Conservation (phyloP, 2,888 invertebrate species). For the Parnassius apollo region DNA sequence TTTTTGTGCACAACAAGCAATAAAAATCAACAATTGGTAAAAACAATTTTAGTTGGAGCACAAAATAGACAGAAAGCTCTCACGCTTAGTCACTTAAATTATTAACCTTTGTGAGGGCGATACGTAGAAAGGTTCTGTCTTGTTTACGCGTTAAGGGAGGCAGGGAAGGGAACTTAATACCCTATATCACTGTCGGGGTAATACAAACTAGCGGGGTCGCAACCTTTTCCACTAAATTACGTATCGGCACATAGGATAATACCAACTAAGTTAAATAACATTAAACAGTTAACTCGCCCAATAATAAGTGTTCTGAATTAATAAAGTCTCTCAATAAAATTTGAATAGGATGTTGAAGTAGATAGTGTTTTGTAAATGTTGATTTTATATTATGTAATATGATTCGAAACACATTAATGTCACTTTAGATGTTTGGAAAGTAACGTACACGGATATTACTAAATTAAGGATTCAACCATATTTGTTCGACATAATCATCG, state of each 20-base stretch:
- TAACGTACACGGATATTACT: slow-evolving; percentile 19
- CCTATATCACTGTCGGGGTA: slow-evolving; percentile 79
- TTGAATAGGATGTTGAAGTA: slow-evolving; percentile 16
- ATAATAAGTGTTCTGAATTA: slow-evolving; percentile 57
- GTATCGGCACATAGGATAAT: slow-evolving; percentile 77
- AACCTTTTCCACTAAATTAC: slow-evolving; percentile 80
- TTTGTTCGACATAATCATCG: slow-evolving; percentile 24
- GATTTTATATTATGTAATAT: not conserved
- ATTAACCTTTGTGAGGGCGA: slow-evolving; percentile 76
- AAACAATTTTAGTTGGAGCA: slow-evolving; percentile 67
- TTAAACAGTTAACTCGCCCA: slow-evolving; percentile 53
- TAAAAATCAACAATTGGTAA: slow-evolving; percentile 54
- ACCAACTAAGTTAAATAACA: slow-evolving; percentile 71
- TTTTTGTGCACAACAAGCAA: too few relatives aligned
- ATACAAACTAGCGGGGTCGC: slow-evolving; percentile 78
- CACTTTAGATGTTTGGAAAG: slow-evolving; percentile 16
- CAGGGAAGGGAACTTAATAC: slow-evolving; percentile 77
- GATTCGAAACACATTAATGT: slow-evolving; percentile 22
- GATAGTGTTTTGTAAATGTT: slow-evolving; percentile 23
- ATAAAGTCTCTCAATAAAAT: slow-evolving; percentile 31
- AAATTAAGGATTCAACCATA: slow-evolving; percentile 15
- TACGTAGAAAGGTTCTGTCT: slow-evolving; percentile 77
- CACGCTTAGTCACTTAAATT: slow-evolving; percentile 75
- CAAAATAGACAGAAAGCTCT: slow-evolving; percentile 64
- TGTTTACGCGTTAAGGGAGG: slow-evolving; percentile 79